Evolutionary conservation across 1,140 invertebrate genomes (phyloP).

Genomic region (Sarcophaga peregrina): DNA sequence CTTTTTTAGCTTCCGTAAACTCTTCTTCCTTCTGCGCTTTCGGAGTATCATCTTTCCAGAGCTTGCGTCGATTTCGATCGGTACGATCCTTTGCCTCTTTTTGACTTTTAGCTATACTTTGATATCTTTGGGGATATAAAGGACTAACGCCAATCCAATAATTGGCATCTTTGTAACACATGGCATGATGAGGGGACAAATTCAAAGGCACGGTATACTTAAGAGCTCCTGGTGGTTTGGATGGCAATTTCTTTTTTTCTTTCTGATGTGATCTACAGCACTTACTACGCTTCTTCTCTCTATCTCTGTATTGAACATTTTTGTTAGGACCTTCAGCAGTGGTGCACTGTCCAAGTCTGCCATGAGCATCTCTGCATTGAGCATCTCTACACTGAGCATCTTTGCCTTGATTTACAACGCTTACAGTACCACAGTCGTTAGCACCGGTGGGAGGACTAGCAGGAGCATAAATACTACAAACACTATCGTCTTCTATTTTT

Average conservation of each 20-base stretch:
- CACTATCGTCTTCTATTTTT: neutral
- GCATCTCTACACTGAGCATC: too few species aligned
- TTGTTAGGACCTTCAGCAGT: neutral
- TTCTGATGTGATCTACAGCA: neutral
- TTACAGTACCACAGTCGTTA: too few species aligned
- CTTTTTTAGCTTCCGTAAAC: neutral
- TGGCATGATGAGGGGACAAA: neutral
- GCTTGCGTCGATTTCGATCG: neutral
- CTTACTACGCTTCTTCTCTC: neutral
- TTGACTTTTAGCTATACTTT: neutral
- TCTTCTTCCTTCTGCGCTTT: neutral
- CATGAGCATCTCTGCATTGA: too few species aligned
- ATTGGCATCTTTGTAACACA: conserved; percentile 1
- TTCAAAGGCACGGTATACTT: neutral
- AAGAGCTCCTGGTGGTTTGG: neutral
- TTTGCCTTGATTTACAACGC: too few species aligned
- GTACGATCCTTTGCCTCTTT: neutral
- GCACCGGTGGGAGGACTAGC: too few species aligned
- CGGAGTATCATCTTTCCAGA: neutral
- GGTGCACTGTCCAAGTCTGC: too few species aligned
- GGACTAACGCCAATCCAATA: neutral
- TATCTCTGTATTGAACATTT: neutral
- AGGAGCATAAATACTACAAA: too few species aligned
- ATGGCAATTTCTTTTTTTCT: neutral
- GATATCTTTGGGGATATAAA: neutral